Evolutionary conservation across 2,113 vertebrate genomes (phyloP).

Genomic region (Phalacrocorax carbo): DNA sequence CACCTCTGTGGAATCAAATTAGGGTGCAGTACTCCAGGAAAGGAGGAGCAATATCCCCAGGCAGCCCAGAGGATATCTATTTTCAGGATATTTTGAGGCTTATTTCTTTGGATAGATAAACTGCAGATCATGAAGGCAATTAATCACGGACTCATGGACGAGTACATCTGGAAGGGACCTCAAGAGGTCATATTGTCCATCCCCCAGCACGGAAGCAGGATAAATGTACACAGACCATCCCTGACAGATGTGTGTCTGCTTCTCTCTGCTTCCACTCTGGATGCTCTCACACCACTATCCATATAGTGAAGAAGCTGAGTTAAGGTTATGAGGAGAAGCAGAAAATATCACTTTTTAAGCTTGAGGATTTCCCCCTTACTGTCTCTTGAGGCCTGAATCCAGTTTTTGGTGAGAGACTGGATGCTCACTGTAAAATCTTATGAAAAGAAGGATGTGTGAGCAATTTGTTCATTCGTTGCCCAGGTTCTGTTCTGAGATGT

Average conservation of each 20-base stretch:
- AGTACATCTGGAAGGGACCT: conserved; percentile 55
- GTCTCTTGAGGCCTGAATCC: not conserved
- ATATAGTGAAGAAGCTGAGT: not conserved
- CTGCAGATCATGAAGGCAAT: conserved; percentile 44
- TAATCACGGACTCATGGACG: conserved; percentile 28
- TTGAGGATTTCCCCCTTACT: not conserved
- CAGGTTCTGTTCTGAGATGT: not conserved
- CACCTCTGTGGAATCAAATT: not conserved
- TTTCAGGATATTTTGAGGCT: conserved; percentile 33
- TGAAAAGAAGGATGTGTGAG: not conserved
- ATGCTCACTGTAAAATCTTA: not conserved
- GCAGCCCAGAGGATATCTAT: not conserved
- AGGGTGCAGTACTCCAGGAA: not conserved
- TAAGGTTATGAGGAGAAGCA: not conserved
- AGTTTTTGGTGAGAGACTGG: not conserved
- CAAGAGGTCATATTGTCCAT: conserved; percentile 48
- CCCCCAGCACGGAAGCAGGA: conserved; percentile 8
- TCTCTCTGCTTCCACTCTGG: conserved; percentile 38
- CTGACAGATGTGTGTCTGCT: conserved; percentile 54
- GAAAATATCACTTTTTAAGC: conserved; percentile 32
- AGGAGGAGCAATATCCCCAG: not conserved
- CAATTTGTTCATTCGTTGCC: not conserved
- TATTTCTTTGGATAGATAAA: conserved; percentile 52
- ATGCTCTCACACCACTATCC: not conserved
- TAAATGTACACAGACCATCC: conserved; percentile 45